Percentiles rank a stretch among this genome's conserved stretches.
These are phyloP conservation scores for Drosophila infuscata DNA, from an alignment of 2,888 invertebrate genomes.

Conservation along the genomic window DNA sequence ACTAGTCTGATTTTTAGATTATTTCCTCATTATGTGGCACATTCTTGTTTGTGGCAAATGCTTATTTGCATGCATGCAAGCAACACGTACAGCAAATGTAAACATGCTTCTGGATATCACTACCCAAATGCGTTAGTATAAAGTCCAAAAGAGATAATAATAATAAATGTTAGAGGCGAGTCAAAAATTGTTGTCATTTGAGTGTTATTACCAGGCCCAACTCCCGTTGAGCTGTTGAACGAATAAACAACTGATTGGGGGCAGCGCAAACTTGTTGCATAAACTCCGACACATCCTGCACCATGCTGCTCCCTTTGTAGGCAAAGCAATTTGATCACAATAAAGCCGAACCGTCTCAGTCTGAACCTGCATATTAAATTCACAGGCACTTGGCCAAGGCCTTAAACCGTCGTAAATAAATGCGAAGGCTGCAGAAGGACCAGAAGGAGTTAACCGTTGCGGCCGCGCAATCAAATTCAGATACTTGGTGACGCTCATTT, in stretches of 20 bases:
- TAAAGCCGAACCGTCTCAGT: slow-evolving; percentile 39
- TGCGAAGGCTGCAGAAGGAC: slow-evolving; percentile 18
- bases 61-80: slow-evolving; percentile 4
- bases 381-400: slow-evolving; percentile 28
- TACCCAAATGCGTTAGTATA: neutral
- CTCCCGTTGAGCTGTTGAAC: slow-evolving; percentile 4
- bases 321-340: slow-evolving; percentile 58
- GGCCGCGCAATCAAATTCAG: slow-evolving; percentile 82
- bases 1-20: neutral
- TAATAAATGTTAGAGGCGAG: neutral
- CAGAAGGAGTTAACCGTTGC: slow-evolving; percentile 57
- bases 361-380: slow-evolving; percentile 60
- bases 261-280: slow-evolving; percentile 46
- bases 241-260: slow-evolving; percentile 22
- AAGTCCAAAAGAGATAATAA: neutral
- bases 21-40: neutral
- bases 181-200: slow-evolving; percentile 17
- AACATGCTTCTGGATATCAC: neutral
- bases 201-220: slow-evolving; percentile 21
- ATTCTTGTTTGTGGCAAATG: neutral
- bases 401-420: slow-evolving; percentile 70
- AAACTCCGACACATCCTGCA: slow-evolving; percentile 15
- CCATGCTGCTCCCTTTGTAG: slow-evolving; percentile 9
- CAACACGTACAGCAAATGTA: neutral
- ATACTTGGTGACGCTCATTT: slow-evolving; percentile 58